These are phyloP conservation scores for Lytechinus pictus DNA, from an alignment of 35 echinoderm and acorn worm genomes.

Conservation along the genomic window DNA sequence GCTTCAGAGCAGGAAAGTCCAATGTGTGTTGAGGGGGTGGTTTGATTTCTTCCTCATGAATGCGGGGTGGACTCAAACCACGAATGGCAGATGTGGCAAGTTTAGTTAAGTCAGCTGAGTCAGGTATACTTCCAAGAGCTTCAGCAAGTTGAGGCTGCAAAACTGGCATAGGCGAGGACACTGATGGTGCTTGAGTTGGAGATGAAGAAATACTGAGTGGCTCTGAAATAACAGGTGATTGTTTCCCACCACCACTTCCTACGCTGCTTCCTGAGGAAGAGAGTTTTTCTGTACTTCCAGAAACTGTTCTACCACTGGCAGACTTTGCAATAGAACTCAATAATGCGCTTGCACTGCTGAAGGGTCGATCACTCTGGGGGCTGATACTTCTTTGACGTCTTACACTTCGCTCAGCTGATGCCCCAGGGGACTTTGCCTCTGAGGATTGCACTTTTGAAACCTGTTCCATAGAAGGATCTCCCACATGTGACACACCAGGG, in stretches of 20 bases:
- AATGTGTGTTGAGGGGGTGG: slow-evolving; percentile 33
- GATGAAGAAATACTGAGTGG: slow-evolving; percentile 34
- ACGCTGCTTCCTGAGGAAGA: slow-evolving; percentile 31
- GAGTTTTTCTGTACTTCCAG: background rate
- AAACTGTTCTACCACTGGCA: slow-evolving; percentile 48
- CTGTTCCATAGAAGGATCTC: background rate
- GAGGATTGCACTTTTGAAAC: background rate
- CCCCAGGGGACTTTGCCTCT: background rate
- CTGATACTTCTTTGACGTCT: slow-evolving; percentile 48
- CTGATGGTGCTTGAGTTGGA: slow-evolving; percentile 31
- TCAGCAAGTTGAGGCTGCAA: slow-evolving; percentile 39
- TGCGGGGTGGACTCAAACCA: slow-evolving; percentile 43
- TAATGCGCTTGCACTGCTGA: slow-evolving; percentile 67
- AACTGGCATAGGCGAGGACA: slow-evolving; percentile 42
- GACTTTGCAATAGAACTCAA: slow-evolving; percentile 73
- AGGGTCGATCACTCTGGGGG: slow-evolving; percentile 1
- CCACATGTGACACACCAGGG: background rate
- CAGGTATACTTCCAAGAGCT: slow-evolving; percentile 41
- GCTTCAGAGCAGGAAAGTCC: slow-evolving; percentile 38
- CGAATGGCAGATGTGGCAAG: slow-evolving; percentile 51
- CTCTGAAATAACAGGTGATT: slow-evolving; percentile 28
- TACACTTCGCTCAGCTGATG: background rate
- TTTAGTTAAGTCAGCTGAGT: slow-evolving; percentile 44
- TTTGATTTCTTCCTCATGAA: slow-evolving; percentile 49
- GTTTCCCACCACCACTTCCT: slow-evolving; percentile 26